Conservation (phyloP, 2,888 invertebrate genomes). For the Venustoraphidia nigricollis region DNA sequence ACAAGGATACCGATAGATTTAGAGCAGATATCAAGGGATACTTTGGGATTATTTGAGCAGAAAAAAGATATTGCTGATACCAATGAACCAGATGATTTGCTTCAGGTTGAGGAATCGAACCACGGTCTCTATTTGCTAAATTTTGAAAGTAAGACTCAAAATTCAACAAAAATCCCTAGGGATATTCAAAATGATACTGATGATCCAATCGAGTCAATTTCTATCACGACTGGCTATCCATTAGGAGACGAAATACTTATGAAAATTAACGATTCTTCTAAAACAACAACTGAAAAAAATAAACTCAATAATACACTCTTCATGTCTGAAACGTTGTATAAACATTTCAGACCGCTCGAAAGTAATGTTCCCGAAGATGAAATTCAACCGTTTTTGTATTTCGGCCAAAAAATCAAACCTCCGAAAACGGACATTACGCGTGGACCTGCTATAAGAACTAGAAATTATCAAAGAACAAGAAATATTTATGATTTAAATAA, state of each 20-base stretch:
- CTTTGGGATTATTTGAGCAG: constrained; percentile 15
- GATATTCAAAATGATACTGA: constrained; percentile 5
- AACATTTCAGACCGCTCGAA: constrained; percentile 46
- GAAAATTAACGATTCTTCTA: constrained; percentile 19
- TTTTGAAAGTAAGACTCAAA: constrained; percentile 14
- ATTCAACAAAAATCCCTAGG: constrained; percentile 6
- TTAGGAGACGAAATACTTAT: constrained; percentile 20
- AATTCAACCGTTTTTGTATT: constrained; percentile 52
- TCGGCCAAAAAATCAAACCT: constrained; percentile 46
- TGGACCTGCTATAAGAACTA: constrained; percentile 18
- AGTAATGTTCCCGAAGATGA: constrained; percentile 45
- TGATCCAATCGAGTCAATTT: constrained; percentile 6
- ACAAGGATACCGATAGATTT: constrained; percentile 11
- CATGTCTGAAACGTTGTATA: constrained; percentile 45
- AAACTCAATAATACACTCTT: constrained; percentile 34
- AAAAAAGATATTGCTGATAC: constrained; percentile 19
- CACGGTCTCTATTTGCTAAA: constrained; percentile 35
- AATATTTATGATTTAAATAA: constrained; percentile 33
- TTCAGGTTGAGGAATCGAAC: constrained; percentile 37
- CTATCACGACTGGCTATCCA: background rate
- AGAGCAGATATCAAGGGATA: constrained; percentile 17
- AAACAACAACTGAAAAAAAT: constrained; percentile 17
- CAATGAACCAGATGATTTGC: constrained; percentile 36
- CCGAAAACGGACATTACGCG: constrained; percentile 18
- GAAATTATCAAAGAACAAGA: constrained; percentile 25